Evolutionary conservation across 2,113 vertebrate species (phyloP).

Genomic region (Helogale parvula): DNA sequence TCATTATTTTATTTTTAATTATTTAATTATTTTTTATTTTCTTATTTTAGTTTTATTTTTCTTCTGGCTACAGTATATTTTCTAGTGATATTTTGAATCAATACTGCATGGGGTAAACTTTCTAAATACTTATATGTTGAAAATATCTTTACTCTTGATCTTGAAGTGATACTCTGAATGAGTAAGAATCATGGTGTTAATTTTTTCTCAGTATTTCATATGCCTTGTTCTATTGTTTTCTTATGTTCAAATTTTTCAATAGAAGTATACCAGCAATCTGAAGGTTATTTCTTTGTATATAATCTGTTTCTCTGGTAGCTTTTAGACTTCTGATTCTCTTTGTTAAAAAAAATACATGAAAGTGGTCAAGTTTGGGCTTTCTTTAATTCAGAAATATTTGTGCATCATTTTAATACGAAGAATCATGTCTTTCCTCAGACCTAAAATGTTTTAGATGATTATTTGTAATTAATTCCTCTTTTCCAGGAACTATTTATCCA

Average conservation of each 20-base stretch:
- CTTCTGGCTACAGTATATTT: background rate
- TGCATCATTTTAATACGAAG: background rate
- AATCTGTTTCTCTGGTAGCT: background rate
- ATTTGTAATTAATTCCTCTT: background rate
- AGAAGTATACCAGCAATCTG: background rate
- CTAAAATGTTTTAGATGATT: background rate
- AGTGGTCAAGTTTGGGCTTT: background rate
- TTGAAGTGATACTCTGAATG: background rate
- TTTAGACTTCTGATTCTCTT: background rate
- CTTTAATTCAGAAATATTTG: background rate
- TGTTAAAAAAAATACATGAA: background rate
- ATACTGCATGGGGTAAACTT: background rate
- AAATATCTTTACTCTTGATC: background rate
- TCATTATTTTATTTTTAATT: background rate
- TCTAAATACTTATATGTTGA: background rate
- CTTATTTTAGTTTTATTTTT: background rate
- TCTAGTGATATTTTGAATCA: background rate
- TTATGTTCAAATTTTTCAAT: background rate
- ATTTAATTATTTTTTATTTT: background rate
- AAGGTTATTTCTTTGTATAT: background rate
- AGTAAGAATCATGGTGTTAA: background rate
- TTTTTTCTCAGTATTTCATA: background rate
- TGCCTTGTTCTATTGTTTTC: background rate
- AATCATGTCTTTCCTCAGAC: background rate
- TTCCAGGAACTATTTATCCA: background rate